phyloP scores from a whole-genome alignment of 2,113 vertebrate species.

The Megaceryle maxima region DNA sequence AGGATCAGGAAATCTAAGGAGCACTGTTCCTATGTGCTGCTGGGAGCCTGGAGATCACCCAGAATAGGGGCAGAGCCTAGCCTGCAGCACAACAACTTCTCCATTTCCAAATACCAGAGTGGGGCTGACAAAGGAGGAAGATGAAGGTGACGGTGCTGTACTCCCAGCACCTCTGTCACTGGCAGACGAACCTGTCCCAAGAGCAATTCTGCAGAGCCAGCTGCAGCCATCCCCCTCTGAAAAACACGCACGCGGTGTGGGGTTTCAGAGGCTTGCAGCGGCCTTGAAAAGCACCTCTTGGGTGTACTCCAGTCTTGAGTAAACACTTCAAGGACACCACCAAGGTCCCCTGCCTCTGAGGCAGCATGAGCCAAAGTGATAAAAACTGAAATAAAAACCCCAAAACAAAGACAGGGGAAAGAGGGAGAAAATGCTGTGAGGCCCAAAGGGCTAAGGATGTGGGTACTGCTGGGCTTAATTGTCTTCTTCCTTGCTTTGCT shows the following conservation, averaged over 20 bases:
- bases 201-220: neutral
- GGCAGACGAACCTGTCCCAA: neutral
- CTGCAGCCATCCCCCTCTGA: neutral
- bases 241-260: fast-evolving
- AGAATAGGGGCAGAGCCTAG: neutral
- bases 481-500: neutral
- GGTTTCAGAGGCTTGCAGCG: neutral
- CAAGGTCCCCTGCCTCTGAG: neutral
- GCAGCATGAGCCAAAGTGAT: neutral
- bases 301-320: neutral
- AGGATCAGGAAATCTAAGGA: neutral
- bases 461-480: slow-evolving; percentile 39
- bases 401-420: slow-evolving; percentile 11
- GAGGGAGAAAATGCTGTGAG: neutral
- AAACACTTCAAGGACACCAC: slow-evolving; percentile 3
- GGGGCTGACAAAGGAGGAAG: neutral
- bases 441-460: slow-evolving; percentile 32
- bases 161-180: neutral
- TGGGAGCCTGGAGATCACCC: neutral
- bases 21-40: neutral
- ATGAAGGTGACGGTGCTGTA: neutral
- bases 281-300: slow-evolving; percentile 14
- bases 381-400: neutral
- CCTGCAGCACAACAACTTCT: neutral
- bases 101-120: neutral